Evolutionary conservation across 2,797 vertebrate species (phyloP), one percentile per base, ranked within the genome.

Genomic region (Phataginus tricuspis): DNA sequence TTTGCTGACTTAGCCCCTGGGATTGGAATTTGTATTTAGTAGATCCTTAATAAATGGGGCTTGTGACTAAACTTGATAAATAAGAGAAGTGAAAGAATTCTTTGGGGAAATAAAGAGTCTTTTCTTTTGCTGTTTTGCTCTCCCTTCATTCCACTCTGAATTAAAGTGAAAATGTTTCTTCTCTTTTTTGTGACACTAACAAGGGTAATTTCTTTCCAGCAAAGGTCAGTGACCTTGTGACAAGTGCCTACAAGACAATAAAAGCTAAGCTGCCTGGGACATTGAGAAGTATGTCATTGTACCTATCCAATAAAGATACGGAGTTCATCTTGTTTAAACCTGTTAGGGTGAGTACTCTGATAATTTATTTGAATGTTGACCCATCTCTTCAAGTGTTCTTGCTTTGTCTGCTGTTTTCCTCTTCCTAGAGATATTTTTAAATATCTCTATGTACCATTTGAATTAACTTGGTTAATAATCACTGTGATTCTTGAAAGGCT

Each of bases 251-350:
- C 87, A 99, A 99, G 91, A 99, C 99, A 95, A 99, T 99, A 98
- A 99, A 99, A 98, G 99, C 98, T 96, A 99, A 99, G 98, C 98
- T 99, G 97, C 99, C 99, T 0, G 97, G 97, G 97, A 99, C 99
- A 0, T 98, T 99, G 98, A 99, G 99, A 98, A 99, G 99, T 98
- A 99, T 99, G 99, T 99, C 99, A 0, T 98, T 99, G 95, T 99
- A 99, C 98, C 98, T 99, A 85, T 99, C 99, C 98, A 99, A 99
- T 98, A 99, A 99, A 98, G 99, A 99, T 85, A 99, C 99, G 0
- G 99, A 99, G 98, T 99, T 99, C 98, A 99, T 99, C 98, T 98
- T 99, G 97, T 99, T 99, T 98, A 99, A 99, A 97, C 99, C 99
- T 49, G 99, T 99, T 74, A 98, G 99, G 99, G 99, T 99, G 98